Base-by-base conservation (phyloP, 2,888 invertebrate genomes). In the Pachymerium ferrugineum region DNA sequence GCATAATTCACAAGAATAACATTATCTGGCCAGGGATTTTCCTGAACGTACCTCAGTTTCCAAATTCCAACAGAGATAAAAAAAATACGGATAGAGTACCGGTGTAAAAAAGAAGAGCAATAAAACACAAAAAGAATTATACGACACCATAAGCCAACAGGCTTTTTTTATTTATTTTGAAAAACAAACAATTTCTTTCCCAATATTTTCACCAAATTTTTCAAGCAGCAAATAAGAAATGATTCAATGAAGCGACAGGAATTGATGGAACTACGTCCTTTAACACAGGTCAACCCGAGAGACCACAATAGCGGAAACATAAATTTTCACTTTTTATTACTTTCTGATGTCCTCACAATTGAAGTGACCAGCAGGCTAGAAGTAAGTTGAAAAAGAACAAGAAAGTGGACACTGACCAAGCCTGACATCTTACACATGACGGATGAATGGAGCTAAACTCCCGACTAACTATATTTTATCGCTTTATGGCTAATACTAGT, bases 301-400 rank as follows among this genome's bases (percentile, higher is more conserved):
- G 62, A 62, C 62, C 62, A n/a, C 62, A 62, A 62, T 28, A 28
- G 22, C 62, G 62, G 62, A 62, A 62, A 22, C 62, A 62, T 62
- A 62, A 62, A 62, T 62, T 62, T 62, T 62, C 62, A 62, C 62
- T 62, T 62, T 62, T 62, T 62, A 62, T 62, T 62, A 62, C 62
- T 62, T 38, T 62, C 62, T 62, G 62, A 62, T 62, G 62, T 62
- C 62, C 47, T 62, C 62, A 28, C 62, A 62, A 62, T 62, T 62
- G 62, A 25, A 62, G 62, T 62, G 28, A n/a, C 62, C 22, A 22
- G n/a, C n/a, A n/a, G n/a, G n/a, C n/a, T n/a, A n/a, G n/a, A n/a
- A 62, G 8, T 28, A 62, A 28, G 62, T 62, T 28, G 28, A 22
- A 62, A 62, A 62, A 22, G 19, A 62, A 62, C 62, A 62, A 62